A percentile compares a stretch with the other conserved stretches of the same genome.
Conservation (phyloP, 2,888 invertebrate species). For the Diaprepes abbreviatus region DNA sequence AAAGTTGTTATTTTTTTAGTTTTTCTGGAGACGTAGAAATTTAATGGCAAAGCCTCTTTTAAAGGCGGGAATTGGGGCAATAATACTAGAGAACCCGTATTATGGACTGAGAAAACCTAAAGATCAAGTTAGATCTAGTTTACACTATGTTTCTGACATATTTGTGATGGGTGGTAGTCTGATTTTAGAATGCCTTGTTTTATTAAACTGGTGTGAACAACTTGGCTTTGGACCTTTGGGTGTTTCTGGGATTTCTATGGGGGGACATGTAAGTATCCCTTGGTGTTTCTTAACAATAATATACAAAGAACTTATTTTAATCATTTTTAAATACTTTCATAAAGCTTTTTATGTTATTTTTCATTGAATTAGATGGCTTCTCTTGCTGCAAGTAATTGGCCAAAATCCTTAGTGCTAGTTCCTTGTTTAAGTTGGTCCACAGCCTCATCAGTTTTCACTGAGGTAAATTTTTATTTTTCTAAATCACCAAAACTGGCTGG, state of each 20-base stretch:
- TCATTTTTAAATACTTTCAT: neutral
- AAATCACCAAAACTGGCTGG: no score
- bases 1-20: constrained; percentile 70
- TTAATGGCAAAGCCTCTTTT: constrained; percentile 92
- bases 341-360: constrained; percentile 35
- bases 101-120: constrained; percentile 91
- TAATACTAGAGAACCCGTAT: constrained; percentile 97
- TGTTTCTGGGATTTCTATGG: constrained; percentile 97
- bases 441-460: constrained; percentile 94
- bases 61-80: constrained; percentile 92
- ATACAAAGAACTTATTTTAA: neutral
- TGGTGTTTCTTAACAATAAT: neutral
- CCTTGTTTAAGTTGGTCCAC: constrained; percentile 99
- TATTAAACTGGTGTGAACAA: constrained; percentile 94
- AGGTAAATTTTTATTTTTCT: constrained; percentile 70
- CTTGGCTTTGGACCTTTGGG: constrained; percentile 94
- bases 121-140: constrained; percentile 88
- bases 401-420: constrained; percentile 91
- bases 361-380: constrained; percentile 89
- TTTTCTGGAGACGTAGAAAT: constrained; percentile 90
- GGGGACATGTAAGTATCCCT: constrained; percentile 87
- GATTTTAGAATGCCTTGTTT: constrained; percentile 90
- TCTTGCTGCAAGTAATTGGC: constrained; percentile 95
- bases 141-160: constrained; percentile 96
- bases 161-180: constrained; percentile 99